Conservation (phyloP, 2,797 vertebrate species). For the Enteromius mattozi region DNA sequence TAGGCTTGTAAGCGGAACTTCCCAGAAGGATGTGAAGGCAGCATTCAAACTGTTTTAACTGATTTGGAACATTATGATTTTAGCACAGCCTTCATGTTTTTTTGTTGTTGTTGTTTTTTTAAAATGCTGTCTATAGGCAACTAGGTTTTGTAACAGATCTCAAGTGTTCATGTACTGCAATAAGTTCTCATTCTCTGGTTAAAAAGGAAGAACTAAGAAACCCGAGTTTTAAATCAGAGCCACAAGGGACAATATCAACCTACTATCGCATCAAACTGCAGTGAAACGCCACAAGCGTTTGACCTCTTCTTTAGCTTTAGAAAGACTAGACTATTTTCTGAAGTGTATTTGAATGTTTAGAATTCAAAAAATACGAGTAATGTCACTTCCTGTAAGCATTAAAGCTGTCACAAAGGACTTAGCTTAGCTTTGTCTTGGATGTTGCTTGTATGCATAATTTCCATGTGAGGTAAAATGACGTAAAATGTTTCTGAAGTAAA, state of each 20-base stretch:
- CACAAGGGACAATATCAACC: slow-evolving; percentile 42
- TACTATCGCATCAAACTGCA: slow-evolving; percentile 36
- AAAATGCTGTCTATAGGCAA: not conserved
- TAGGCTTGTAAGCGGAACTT: not conserved
- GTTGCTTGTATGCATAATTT: not conserved
- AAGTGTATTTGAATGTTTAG: not conserved
- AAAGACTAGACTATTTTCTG: slow-evolving; percentile 9
- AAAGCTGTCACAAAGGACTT: not conserved
- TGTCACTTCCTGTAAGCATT: slow-evolving; percentile 7
- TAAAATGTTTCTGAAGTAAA: not conserved
- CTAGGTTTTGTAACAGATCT: not conserved
- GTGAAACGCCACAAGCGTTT: slow-evolving; percentile 33
- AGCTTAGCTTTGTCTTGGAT: not conserved
- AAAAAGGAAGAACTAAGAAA: not conserved
- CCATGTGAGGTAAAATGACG: not conserved
- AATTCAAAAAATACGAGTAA: slow-evolving; percentile 16
- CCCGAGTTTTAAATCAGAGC: slow-evolving; percentile 50
- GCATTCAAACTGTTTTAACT: not conserved
- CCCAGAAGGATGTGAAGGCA: not conserved
- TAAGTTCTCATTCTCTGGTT: not conserved
- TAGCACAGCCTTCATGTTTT: not conserved
- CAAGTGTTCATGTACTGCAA: not conserved
- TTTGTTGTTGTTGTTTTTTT: not conserved
- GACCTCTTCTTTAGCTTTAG: slow-evolving; percentile 45
- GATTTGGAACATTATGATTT: not conserved